Base-by-base conservation (phyloP, 53 echinoderm and acorn worm species). In the Stichopus horrens region DNA sequence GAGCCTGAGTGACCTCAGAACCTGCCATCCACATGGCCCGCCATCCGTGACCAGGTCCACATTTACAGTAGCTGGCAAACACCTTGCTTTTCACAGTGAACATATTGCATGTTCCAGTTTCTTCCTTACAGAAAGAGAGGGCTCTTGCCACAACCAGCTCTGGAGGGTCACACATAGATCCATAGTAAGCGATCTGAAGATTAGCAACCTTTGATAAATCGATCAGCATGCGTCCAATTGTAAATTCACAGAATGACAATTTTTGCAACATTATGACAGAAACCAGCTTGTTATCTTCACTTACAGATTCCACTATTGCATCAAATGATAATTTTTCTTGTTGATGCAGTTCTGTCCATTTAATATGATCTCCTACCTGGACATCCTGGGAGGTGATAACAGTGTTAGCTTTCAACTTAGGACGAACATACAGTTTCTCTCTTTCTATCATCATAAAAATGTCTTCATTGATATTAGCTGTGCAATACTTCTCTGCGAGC, bases 11-110 rank as follows among this genome's bases (percentile, higher is more conserved):
- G 37, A 85, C 59, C 52, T 66, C 58, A 51, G 63, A 5, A 13
- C 85, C 85, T 11, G 21, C 85, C 5, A 85, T 51, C 85, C 85
- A 85, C 52, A 85, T 66, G 10, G 65, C 68, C 52, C 85, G 66
- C 85, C 85, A 85, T 58, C 85, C 59, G 52, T 65, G 85, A 13
- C 85, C 85, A 53, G 85, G 85, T 7, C 85, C 85, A 57, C 85
- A 65, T 52, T 85, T 85, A 85, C 85, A 85, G 67, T 85, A 85
- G 8, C 85, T 52, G 14, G 85, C 85, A 52, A 85, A 66, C 14
- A 52, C 13, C 51, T 85, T 85, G 37, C 63, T 59, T 67, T 85
- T 85, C 5, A 21, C 23, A 23, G 85, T 85, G 13, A 85, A 85
- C 18, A 85, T 59, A 52, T 85, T 85, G 66, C 51, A 37, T 18